Percentiles rank a stretch among this genome's conserved stretches.
Conservation (phyloP, 2,113 vertebrate species). For the Arothron firmamentum region DNA sequence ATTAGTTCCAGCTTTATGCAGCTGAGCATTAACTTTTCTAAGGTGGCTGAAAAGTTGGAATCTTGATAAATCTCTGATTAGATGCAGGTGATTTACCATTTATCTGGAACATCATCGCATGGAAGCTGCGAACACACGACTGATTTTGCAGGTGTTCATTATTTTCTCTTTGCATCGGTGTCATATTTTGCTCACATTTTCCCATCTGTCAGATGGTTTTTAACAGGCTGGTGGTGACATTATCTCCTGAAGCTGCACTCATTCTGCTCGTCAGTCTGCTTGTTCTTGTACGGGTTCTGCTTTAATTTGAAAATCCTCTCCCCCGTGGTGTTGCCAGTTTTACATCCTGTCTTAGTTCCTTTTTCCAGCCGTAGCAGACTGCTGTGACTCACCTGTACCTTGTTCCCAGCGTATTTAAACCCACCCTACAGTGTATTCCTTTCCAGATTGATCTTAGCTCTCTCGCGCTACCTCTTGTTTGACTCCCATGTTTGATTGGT, state of each 20-base stretch:
- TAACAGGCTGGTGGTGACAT: too few relatives aligned
- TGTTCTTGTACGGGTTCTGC: too few relatives aligned
- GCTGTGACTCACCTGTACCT: too few relatives aligned
- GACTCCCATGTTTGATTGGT: too few relatives aligned
- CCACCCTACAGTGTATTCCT: too few relatives aligned
- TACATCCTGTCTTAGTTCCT: too few relatives aligned
- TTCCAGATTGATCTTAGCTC: too few relatives aligned
- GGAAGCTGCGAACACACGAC: not conserved
- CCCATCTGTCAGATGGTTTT: not conserved
- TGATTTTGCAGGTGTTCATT: not conserved
- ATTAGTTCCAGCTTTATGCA: not conserved
- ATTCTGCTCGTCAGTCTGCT: not conserved
- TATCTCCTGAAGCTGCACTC: constrained; percentile 4
- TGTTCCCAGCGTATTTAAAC: too few relatives aligned
- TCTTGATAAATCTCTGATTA: not conserved
- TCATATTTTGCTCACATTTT: not conserved
- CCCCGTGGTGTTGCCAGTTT: too few relatives aligned
- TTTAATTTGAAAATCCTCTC: too few relatives aligned
- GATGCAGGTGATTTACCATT: not conserved
- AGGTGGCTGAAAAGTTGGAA: not conserved
- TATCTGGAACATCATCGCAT: not conserved
- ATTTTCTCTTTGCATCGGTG: not conserved
- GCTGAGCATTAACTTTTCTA: not conserved
- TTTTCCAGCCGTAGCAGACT: too few relatives aligned
- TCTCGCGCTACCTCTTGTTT: too few relatives aligned